Base-by-base conservation (phyloP, 53 echinoderm and acorn worm species). In the Apostichopus leukothele region DNA sequence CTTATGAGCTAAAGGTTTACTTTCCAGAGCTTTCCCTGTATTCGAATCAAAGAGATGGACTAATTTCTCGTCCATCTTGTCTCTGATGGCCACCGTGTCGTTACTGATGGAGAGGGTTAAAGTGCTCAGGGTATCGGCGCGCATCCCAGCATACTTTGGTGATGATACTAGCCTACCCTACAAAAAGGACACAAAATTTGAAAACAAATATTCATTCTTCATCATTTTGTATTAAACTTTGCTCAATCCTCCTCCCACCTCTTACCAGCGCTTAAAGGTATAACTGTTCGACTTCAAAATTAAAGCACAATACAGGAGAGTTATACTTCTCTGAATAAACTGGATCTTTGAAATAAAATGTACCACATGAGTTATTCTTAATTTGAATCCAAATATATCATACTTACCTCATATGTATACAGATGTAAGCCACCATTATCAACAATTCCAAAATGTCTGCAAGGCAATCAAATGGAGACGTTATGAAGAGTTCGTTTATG, bases 91-190 rank as follows among this genome's bases (percentile, higher is more conserved):
- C 52, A 96, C 96, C 1, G 99, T 99, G 75, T 99, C 99, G 25
- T 94, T 94, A 63, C 94, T 91, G 51, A 99, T 77, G 52, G 93
- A 94, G 27, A 99, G 92, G 1, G 99, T 93, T 94, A 89, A 91
- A 3, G 90, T 77, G 73, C 96, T 96, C 57, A 99, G 89, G 9
- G 94, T 99, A 76, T 99, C 99, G 1, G 96, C 89, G 7, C 96
- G 88, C 95, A 99, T 96, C 19, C 99, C 93, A 1, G 94, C 85
- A 86, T 96, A 99, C 87, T 96, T 99, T 19, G 99, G 99, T 8
- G 99, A 97, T 0, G 95, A 97, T 39, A 95, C 68, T n/a, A 97
- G 93, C n/a, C 98, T 94, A 76, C 98, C 98, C 98, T 97, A n/a
- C n/a, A 67, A 11, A 68, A 73, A 89, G 3, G 4, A 57, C 2